Evolutionary conservation across 2,797 vertebrate species (phyloP), one percentile per base, ranked within the genome.

Genomic region (Fundulus diaphanus): DNA sequence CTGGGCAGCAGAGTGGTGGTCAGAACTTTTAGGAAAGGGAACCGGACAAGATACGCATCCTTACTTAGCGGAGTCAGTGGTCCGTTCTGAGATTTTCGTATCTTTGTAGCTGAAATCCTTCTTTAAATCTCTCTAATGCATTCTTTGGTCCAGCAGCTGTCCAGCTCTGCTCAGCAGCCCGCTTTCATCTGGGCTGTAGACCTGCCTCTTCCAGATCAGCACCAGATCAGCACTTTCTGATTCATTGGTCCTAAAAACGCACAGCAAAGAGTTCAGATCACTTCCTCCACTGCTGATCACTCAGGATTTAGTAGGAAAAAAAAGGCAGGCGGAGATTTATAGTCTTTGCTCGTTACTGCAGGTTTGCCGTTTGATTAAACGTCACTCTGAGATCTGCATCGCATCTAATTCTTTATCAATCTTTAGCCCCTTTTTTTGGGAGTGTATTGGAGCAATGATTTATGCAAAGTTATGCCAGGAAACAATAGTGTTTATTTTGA

Each of bases 221-320:
- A 86, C 82, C 79, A 86, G 68, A 85, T 90, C 90, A 92, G 89
- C 90, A 89, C 73, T 89, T 90, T 87, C 63, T 80, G 82, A 82
- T 71, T 84, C 86, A 92, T 37, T 63, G 77, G 70, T 68, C 57
- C 80, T 66, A 74, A 80, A 88, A 81, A 74, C 3, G 79, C 80
- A 44, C 31, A 70, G 77, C 37, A 68, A 79, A 85, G 83, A 83
- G 66, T 79, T 37, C n/a, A 40, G 75, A 85, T 81, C 72, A 20
- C 84, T 83, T 88, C 79, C 70, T 79, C 74, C 70, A 35, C 77
- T 54, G 6, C 78, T 78, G 78, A 86, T 86, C 86, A 72, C 67
- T 83, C 77, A 77, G 77, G 84, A 82, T 82, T 89, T 87, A 89
- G 80, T 74, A 69, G 77, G n/a, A 65, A 0, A 59, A 35, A 61